Evolutionary conservation across 2,797 vertebrate species (phyloP).

Genomic region (Mycteria americana): DNA sequence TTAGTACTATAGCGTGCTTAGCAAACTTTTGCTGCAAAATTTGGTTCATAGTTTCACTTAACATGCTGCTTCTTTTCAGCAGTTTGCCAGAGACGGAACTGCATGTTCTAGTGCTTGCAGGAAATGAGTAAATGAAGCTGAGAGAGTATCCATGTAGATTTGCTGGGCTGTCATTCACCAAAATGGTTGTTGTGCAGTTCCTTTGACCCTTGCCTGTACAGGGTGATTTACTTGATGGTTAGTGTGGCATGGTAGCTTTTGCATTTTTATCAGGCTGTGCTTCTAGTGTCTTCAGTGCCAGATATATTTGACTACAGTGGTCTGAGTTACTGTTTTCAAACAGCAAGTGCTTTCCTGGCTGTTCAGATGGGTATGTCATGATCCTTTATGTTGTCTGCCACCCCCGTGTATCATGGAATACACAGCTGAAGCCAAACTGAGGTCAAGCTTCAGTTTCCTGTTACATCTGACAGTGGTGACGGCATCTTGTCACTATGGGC

Average conservation of each 20-base stretch:
- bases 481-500: background rate
- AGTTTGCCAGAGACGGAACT: background rate
- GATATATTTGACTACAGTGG: background rate
- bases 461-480: background rate
- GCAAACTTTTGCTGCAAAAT: background rate
- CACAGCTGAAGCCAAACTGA: background rate
- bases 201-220: background rate
- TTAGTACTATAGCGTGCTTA: background rate
- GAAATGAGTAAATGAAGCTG: background rate
- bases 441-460: background rate
- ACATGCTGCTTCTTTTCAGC: background rate
- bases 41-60: accelerated
- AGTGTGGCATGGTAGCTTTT: accelerated
- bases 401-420: accelerated
- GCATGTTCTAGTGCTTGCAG: accelerated
- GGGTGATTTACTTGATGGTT: background rate
- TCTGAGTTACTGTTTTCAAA: background rate
- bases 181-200: background rate
- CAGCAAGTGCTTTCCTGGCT: background rate
- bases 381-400: too few relatives aligned
- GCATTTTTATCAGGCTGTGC: background rate
- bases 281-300: background rate
- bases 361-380: background rate
- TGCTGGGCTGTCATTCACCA: background rate
- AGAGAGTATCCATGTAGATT: background rate